Percentiles rank a stretch among this genome's conserved stretches.
These are phyloP conservation scores for Caenorhabditis afra DNA, from an alignment of 2,888 invertebrate species.

Conservation along the genomic window DNA sequence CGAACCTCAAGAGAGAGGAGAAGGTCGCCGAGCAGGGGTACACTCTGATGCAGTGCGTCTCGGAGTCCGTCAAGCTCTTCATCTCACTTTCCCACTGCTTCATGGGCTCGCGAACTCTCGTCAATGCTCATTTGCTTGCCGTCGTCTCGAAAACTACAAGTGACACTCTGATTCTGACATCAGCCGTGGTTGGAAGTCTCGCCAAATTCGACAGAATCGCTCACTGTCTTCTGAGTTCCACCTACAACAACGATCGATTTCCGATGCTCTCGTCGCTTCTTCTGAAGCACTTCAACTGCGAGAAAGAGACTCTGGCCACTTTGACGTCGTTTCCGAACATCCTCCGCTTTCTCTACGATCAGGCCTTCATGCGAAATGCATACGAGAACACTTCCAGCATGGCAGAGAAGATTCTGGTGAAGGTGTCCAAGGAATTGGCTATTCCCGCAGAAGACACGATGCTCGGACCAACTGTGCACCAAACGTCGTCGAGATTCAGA, in stretches of 20 bases:
- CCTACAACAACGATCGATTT: slow-evolving; percentile 38
- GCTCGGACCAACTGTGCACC: slow-evolving; percentile 81
- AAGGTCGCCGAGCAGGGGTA: slow-evolving; percentile 37
- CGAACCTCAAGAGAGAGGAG: slow-evolving; percentile 25
- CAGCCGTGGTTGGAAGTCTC: slow-evolving; percentile 61
- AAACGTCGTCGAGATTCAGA: slow-evolving; percentile 85
- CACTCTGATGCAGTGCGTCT: slow-evolving; percentile 36
- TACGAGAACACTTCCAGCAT: slow-evolving; percentile 41
- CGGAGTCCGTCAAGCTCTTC: slow-evolving; percentile 93
- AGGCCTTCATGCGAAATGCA: slow-evolving; percentile 62
- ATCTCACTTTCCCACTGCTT: slow-evolving; percentile 95
- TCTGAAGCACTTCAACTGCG: slow-evolving; percentile 85
- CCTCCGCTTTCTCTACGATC: slow-evolving; percentile 74
- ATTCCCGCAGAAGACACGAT: slow-evolving; percentile 71
- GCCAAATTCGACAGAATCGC: slow-evolving; percentile 52
- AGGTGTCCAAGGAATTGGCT: slow-evolving; percentile 86
- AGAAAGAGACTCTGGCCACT: slow-evolving; percentile 47
- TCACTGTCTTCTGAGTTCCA: slow-evolving; percentile 33
- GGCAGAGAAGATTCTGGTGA: slow-evolving; percentile 81
- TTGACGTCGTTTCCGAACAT: slow-evolving; percentile 71
- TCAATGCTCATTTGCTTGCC: slow-evolving; percentile 60
- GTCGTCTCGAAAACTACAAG: slow-evolving; percentile 46
- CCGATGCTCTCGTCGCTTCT: slow-evolving; percentile 87
- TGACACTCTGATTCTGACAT: slow-evolving; percentile 40
- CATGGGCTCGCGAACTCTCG: slow-evolving; percentile 86